Conservation (phyloP, 2,113 vertebrate genomes). For the Alligator mississippiensis region DNA sequence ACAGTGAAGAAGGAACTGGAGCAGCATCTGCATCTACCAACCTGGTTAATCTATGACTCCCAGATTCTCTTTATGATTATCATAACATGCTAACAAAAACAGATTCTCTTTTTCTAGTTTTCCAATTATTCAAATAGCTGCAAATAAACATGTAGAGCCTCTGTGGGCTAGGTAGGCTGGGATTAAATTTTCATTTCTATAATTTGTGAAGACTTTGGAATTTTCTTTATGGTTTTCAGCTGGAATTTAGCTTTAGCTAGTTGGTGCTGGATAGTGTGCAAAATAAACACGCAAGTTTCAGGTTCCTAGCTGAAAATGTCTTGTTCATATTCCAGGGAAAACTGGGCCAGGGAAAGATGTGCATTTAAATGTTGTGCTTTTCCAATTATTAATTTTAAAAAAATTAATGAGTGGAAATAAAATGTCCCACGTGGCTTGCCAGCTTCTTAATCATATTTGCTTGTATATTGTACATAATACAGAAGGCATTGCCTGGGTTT, state of each 20-base stretch:
- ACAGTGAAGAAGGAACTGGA: background rate
- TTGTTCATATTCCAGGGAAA: background rate
- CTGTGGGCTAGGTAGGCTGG: constrained; percentile 43
- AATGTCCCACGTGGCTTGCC: background rate
- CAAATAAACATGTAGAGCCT: constrained; percentile 57
- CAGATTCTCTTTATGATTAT: background rate
- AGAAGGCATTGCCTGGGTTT: background rate
- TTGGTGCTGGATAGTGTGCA: constrained; percentile 51
- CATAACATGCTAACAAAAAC: constrained; percentile 28
- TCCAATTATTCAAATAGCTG: constrained; percentile 41
- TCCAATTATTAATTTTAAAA: background rate
- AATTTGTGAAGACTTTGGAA: constrained; percentile 70
- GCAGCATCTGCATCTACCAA: constrained; percentile 22
- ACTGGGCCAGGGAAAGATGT: background rate
- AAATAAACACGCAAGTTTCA: constrained; percentile 8
- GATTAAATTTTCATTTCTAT: constrained; percentile 73
- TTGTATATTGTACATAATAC: background rate
- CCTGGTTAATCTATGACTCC: constrained; percentile 25
- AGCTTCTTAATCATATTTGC: background rate
- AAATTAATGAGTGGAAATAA: background rate
- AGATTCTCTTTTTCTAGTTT: background rate
- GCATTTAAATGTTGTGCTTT: background rate
- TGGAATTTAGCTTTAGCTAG: constrained; percentile 50
- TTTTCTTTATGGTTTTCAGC: constrained; percentile 54
- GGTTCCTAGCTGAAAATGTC: constrained; percentile 39